phyloP scores from a whole-genome alignment of 2,888 invertebrate species.

The Phaedon cochleariae region DNA sequence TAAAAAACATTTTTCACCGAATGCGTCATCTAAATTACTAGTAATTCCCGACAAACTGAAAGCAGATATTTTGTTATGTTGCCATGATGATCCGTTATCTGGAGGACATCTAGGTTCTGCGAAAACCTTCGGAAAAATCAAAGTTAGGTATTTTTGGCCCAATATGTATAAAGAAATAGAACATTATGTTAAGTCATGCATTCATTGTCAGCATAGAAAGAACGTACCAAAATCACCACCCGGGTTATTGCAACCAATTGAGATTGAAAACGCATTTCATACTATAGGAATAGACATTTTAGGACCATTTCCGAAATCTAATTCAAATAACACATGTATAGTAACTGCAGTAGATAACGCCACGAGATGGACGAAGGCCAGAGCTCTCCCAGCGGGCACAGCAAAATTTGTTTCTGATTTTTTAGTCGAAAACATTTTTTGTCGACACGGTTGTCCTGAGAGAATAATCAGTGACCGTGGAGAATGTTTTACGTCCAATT shows the following conservation, averaged over 20 bases:
- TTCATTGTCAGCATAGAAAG: background rate
- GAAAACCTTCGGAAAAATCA: background rate
- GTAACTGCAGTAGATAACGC: background rate
- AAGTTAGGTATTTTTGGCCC: constrained; percentile 1
- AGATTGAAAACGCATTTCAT: background rate
- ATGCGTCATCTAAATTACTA: background rate
- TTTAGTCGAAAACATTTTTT: background rate
- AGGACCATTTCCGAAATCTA: background rate
- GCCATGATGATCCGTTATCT: background rate
- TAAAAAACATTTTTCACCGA: background rate
- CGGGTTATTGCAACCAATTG: background rate
- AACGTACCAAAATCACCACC: constrained; percentile 7
- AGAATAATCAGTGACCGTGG: background rate
- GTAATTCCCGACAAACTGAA: background rate
- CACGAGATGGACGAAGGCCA: background rate
- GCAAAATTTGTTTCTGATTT: constrained; percentile 4
- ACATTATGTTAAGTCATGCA: background rate
- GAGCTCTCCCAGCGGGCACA: background rate
- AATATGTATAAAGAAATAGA: constrained; percentile 7
- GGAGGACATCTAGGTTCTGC: constrained; percentile 3
- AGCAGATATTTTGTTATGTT: background rate
- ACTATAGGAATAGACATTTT: constrained; percentile 4
- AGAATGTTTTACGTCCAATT: background rate
- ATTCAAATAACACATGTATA: constrained; percentile 1
- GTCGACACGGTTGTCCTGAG: constrained; percentile 4